Base-by-base conservation (phyloP, 2,113 vertebrate genomes). In the Andinoacara biseriatus region DNA sequence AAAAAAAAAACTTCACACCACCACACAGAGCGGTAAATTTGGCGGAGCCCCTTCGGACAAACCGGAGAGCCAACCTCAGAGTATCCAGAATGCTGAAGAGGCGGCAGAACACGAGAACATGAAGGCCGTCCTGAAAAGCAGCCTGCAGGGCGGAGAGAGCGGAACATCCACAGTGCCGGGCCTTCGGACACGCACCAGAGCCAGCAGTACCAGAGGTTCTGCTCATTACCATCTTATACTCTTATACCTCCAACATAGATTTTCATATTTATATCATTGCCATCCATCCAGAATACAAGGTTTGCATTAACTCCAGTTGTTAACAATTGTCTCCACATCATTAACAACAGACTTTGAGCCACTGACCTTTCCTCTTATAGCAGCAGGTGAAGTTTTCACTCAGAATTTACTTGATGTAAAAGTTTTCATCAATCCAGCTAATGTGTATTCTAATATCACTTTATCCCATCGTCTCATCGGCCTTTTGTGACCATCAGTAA, bases 51-150 rank as follows among this genome's bases (percentile, higher is more conserved):
- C 96, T 0, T 86, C 95, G 0, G 94, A 94, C 0, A 86, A 94
- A 52, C 95, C 92, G 22, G 96, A 95, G 20, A 91, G 89, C 87
- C 97, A 95, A 84, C 93, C 94, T 26, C 93, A 94, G 92, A 97
- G 97, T 17, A 95, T 98, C 87, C 96, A 96, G 86, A 96, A 96
- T 0, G 96, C 97, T 0, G 97, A 99, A 90, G 97, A 98, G 0
- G 97, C 94, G 1, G 97, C 96, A 0, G 98, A 99, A 89, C 98
- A 99, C 0, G 98, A 99, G 94, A 97, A 97, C 95, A 99, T 99
- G 98, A 99, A 98, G 92, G 97, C 98, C 0, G 96, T 99, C 11
- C 94, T 99, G 72, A 97, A 96, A 88, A 96, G 94, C 46, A 95
- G 95, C 43, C 94, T 95, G 0, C 9, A 90, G 0, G 35, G 88